Base-by-base conservation (phyloP, 2,113 vertebrate genomes). In the Sorex fumeus region DNA sequence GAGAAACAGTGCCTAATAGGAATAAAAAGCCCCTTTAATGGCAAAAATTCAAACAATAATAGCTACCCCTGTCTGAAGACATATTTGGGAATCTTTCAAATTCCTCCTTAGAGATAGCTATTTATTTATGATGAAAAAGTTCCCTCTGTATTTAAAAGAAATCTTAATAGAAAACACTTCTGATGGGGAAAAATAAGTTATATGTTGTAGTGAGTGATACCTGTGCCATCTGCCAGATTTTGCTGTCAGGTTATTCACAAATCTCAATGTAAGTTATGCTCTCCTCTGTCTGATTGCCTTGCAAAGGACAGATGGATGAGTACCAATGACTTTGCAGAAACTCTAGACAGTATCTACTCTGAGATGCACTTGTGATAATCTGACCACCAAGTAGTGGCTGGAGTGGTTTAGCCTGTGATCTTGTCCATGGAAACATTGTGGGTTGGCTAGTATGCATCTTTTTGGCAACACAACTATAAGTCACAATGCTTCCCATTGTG, bases 401-500 rank as follows among this genome's bases (percentile, higher is more conserved):
- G 10, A 62, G 15, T 19, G 6, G 47, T 23, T 82, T 45, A 72
- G 91, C 12, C 66, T 32, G 62, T 90, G 9, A 21, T 66, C 3
- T 23, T 88, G 27, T 86, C 53, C n/a, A 13, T 43, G 76, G 86
- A 77, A 78, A 67, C 70, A 43, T 0, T 2, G 23, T 28, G 87
- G n/a, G 45, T 16, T 91, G 75, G 50, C 71, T 57, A 83, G 60
- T 5, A 40, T 25, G 27, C 43, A 6, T 64, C 76, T 77, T 91
- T 88, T 25, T 27, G 12, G 1, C n/a, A 76, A 93, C 32, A 86
- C 45, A 60, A 10, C 82, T 74, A 3, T 40, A 28, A 88, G 60
- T 87, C 75, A 75, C 81, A 83, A 91, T 66, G 32, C 28, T 88
- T 95, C 75, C 90, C 80, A 11, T 64, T 72, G 50, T 71, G 88